These are phyloP conservation scores for Melanocharis versteri DNA, from an alignment of 2,113 vertebrate species.

Conservation along the genomic window DNA sequence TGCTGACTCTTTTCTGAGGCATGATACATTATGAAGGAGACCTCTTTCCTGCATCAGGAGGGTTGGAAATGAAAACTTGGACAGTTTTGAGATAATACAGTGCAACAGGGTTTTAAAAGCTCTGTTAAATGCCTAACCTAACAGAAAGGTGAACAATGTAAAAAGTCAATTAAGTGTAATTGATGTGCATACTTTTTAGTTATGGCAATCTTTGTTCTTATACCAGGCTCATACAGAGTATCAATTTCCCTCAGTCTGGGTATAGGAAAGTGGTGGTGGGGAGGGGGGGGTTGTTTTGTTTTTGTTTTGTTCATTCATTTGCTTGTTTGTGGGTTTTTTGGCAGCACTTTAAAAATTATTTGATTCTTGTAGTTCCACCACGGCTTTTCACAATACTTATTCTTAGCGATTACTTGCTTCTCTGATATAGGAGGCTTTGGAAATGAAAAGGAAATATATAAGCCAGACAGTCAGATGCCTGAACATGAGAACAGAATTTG, in stretches of 20 bases:
- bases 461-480: not conserved
- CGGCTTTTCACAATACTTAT: not conserved
- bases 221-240: not conserved
- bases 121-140: constrained; percentile 52
- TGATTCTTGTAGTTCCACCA: not conserved
- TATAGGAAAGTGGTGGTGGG: too few relatives aligned
- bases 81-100: not conserved
- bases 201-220: constrained; percentile 6
- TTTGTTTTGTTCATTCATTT: not conserved
- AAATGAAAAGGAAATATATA: not conserved
- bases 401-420: not conserved
- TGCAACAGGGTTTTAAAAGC: constrained; percentile 20
- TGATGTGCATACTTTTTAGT: constrained; percentile 12
- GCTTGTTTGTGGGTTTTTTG: not conserved
- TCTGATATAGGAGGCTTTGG: not conserved
- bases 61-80: not conserved
- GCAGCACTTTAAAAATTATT: not conserved
- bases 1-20: not conserved
- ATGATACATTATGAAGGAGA: not conserved
- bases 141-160: constrained; percentile 46
- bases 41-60: not conserved
- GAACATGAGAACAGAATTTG: not conserved
- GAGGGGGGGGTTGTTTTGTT: not conserved
- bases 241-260: not conserved
- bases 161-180: constrained; percentile 56